A percentile compares a stretch with the other conserved stretches of the same genome.
These are phyloP conservation scores for Oryzias woworae DNA, from an alignment of 2,113 vertebrate species.

Conservation along the genomic window DNA sequence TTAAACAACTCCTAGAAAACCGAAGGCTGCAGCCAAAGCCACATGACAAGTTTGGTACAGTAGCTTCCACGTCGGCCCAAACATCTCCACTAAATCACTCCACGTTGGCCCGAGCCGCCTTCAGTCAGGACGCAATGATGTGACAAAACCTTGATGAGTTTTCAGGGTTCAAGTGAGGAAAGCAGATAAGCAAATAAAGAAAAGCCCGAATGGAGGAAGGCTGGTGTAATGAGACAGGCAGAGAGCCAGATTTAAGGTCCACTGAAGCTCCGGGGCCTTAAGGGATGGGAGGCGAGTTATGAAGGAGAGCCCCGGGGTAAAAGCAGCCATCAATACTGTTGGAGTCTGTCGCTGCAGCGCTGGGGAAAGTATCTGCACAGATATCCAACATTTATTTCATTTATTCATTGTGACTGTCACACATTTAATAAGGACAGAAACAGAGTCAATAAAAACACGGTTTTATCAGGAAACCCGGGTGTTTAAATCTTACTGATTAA, in stretches of 20 bases:
- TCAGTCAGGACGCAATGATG: slow-evolving; percentile 20
- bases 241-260: slow-evolving; percentile 39
- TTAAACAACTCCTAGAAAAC: slow-evolving; percentile 3
- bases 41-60: slow-evolving; percentile 9
- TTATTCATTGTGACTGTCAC: no score
- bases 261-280: slow-evolving; percentile 23
- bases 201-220: slow-evolving; percentile 6
- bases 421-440: no score
- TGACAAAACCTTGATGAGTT: slow-evolving; percentile 25
- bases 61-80: slow-evolving; percentile 2
- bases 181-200: slow-evolving; percentile 5
- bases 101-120: neutral
- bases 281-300: slow-evolving; percentile 37
- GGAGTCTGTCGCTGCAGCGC: slow-evolving; percentile 6
- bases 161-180: slow-evolving; percentile 1
- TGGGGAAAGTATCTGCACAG: no score
- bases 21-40: neutral
- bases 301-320: slow-evolving; percentile 13
- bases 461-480: no score
- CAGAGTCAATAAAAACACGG: no score
- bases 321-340: slow-evolving; percentile 18
- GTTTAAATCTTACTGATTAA: no score
- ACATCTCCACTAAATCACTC: slow-evolving; percentile 11
- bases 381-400: no score
- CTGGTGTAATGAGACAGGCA: slow-evolving; percentile 19